Conservation (phyloP, 2,113 vertebrate species). For the Glaucidium brasilianum region DNA sequence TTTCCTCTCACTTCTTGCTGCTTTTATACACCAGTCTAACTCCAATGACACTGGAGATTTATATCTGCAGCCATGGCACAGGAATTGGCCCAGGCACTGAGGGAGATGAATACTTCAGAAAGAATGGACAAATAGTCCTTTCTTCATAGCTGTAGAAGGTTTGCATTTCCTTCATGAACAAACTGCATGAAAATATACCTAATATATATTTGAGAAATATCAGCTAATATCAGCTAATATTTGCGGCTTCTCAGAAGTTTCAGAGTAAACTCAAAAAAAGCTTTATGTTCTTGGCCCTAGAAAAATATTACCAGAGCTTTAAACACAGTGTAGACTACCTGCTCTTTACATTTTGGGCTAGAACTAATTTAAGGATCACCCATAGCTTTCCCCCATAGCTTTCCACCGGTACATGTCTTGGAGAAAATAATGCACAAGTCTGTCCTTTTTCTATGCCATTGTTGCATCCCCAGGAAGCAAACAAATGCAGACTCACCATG, state of each 20-base stretch:
- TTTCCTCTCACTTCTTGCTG: neutral
- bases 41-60: neutral
- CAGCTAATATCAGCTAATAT: neutral
- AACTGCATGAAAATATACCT: neutral
- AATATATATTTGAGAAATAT: constrained; percentile 8
- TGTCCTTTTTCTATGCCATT: neutral
- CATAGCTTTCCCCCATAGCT: neutral
- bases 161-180: neutral
- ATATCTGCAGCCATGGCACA: neutral
- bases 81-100: neutral
- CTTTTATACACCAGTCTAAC: neutral
- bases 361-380: neutral
- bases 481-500: neutral
- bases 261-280: neutral
- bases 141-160: neutral
- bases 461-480: neutral
- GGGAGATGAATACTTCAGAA: neutral
- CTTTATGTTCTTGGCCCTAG: neutral
- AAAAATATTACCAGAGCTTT: constrained; percentile 8
- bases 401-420: neutral
- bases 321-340: neutral
- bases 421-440: neutral
- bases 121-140: neutral
- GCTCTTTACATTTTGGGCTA: neutral
- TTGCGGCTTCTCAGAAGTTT: neutral